phyloP scores from a whole-genome alignment of 53 echinoderm and acorn worm species.

The Antedon mediterranea region DNA sequence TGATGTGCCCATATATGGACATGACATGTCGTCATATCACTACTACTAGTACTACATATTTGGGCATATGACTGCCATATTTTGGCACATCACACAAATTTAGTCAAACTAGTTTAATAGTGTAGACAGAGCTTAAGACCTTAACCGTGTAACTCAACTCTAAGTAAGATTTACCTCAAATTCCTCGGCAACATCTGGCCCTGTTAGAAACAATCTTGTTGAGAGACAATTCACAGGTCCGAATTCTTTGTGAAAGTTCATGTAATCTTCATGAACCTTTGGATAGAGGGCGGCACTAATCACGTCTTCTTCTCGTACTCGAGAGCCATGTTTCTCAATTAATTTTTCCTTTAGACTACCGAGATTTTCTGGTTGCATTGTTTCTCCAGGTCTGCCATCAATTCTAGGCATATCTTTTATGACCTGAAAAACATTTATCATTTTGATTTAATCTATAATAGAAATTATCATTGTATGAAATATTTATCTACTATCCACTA shows the following conservation, averaged over 20 bases:
- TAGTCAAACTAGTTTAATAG: too few relatives aligned
- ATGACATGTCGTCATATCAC: too few relatives aligned
- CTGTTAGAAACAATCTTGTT: conserved; percentile 81
- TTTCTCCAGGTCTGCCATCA: conserved; percentile 70
- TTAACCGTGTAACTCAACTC: too few relatives aligned
- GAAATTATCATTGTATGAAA: too few relatives aligned
- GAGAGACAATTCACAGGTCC: conserved; percentile 65
- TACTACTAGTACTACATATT: too few relatives aligned
- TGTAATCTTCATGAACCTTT: conserved; percentile 84
- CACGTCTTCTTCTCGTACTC: conserved; percentile 54
- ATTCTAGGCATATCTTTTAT: conserved; percentile 39
- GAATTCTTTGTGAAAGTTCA: conserved; percentile 47
- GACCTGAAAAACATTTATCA: conserved; percentile 28
- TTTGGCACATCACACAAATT: too few relatives aligned
- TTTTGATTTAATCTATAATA: too few relatives aligned
- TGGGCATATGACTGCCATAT: too few relatives aligned
- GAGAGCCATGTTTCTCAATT: conserved; percentile 48
- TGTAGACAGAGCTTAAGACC: too few relatives aligned
- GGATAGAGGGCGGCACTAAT: conserved; percentile 92
- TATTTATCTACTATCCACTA: too few relatives aligned
- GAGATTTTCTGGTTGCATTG: conserved; percentile 55
- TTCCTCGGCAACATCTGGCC: conserved; percentile 94
- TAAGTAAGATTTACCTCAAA: conserved; percentile 85
- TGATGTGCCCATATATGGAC: too few relatives aligned
- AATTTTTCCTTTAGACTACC: conserved; percentile 43